phyloP scores from a whole-genome alignment of 2,888 invertebrate species.

The Cantharis flavilabris region DNA sequence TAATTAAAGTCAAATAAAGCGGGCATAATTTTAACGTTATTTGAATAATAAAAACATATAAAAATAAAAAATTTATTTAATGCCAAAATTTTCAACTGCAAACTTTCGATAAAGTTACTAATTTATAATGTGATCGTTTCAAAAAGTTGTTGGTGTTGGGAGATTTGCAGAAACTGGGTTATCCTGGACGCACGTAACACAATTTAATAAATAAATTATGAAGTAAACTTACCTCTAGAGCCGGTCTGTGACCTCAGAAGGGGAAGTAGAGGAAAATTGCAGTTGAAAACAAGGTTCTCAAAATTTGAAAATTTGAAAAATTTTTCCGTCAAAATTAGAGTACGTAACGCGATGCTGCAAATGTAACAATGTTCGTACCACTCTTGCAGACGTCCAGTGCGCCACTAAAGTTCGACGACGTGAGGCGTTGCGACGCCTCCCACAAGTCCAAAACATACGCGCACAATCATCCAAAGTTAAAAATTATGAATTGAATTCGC shows the following conservation, averaged over 20 bases:
- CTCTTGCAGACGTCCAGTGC: conserved; percentile 12
- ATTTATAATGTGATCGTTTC: not conserved
- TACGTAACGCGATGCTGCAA: not conserved
- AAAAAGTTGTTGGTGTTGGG: not conserved
- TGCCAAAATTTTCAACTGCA: not conserved
- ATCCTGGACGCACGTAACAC: not conserved
- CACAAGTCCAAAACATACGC: conserved; percentile 15
- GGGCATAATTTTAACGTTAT: not conserved
- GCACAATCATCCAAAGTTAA: conserved; percentile 9
- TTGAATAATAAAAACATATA: not conserved
- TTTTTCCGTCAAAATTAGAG: not conserved
- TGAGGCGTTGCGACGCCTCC: conserved; percentile 13
- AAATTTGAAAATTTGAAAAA: not conserved
- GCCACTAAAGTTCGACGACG: conserved; percentile 20
- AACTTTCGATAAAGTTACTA: not conserved
- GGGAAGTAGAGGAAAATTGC: not conserved
- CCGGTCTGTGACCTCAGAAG: not conserved
- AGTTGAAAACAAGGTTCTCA: not conserved
- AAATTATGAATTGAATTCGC: conserved; percentile 7
- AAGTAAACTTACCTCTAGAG: not conserved
- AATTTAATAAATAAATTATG: not conserved
- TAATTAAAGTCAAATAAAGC: not conserved
- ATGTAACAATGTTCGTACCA: conserved; percentile 1
- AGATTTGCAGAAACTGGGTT: not conserved
- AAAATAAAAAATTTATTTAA: not conserved